Evolutionary conservation across 1,140 invertebrate species (phyloP), one percentile per base, ranked within the genome.

Genomic region (Hyphantria cunea): DNA sequence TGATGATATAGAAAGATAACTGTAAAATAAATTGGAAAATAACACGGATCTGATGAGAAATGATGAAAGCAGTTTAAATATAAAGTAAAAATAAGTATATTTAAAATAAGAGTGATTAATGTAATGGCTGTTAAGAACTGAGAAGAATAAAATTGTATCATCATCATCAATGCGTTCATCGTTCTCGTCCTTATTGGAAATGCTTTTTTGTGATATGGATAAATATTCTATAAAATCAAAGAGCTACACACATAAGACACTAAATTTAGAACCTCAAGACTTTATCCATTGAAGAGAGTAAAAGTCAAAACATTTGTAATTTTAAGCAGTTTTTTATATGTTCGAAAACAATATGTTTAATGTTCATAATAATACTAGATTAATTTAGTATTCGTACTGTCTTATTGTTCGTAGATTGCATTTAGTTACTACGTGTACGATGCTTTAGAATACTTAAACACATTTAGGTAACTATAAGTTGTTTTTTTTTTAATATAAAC

Each of bases 341-440:
- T 47, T 55, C 33, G n/a, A 11, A 45, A 45, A 34, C 17, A 34
- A 15, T 47, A 37, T 37, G 44, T 49, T 58, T 58, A 58, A 58
- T 33, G 49, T 48, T 49, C 55, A 58, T 58, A 58, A 58, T 58
- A 58, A 58, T 48, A 58, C 55, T 58, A 58, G 55, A 48, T 49
- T 58, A 58, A 58, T 39, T 49, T 48, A 32, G 31, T 34, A 50
- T 50, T 60, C 56, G 39, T 51, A 50, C 56, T 73, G 72, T 87
- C 84, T 87, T 87, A 82, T 80, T 77, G 73, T 78, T 80, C 60
- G 78, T 82, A 83, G 72, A 78, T 78, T 83, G 82, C 82, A 87
- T 87, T 86, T 87, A 87, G 78, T 74, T 82, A 80, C 60, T 66
- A 25, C 17, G 5, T 25, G 76, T 78, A 81, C 70, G 75, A 50